Percentiles rank a stretch among this genome's conserved stretches.
Conservation (phyloP, 2,113 vertebrate species). For the Lipotes vexillifer region DNA sequence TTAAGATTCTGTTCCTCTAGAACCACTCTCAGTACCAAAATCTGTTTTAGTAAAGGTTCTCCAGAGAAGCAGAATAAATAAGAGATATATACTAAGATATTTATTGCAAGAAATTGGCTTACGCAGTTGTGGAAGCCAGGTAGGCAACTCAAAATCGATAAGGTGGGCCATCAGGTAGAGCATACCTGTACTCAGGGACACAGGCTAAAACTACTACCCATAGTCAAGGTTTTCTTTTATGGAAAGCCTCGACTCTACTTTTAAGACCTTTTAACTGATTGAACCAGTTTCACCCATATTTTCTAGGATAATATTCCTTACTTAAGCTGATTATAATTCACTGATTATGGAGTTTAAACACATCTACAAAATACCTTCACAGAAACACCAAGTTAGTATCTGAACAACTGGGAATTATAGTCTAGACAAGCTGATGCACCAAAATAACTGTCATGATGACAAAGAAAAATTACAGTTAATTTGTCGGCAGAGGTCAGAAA, state of each 20-base stretch:
- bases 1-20: neutral
- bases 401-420: neutral
- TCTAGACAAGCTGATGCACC: neutral
- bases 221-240: neutral
- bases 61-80: neutral
- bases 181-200: accelerated
- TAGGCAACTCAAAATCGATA: neutral
- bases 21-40: neutral
- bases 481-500: neutral
- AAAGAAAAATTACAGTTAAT: neutral
- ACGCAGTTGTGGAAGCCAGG: neutral
- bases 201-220: neutral
- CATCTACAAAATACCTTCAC: neutral
- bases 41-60: neutral
- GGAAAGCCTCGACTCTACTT: neutral
- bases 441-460: neutral
- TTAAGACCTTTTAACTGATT: neutral
- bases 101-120: neutral
- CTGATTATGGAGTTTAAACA: neutral
- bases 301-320: neutral
- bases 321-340: neutral
- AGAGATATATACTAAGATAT: neutral
- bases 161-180: accelerated
- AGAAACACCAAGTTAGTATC: neutral
- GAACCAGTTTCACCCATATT: neutral